Evolutionary conservation across 2,888 invertebrate species (phyloP), one percentile per base, ranked within the genome.

Genomic region (Agonopterix subpropinquella): DNA sequence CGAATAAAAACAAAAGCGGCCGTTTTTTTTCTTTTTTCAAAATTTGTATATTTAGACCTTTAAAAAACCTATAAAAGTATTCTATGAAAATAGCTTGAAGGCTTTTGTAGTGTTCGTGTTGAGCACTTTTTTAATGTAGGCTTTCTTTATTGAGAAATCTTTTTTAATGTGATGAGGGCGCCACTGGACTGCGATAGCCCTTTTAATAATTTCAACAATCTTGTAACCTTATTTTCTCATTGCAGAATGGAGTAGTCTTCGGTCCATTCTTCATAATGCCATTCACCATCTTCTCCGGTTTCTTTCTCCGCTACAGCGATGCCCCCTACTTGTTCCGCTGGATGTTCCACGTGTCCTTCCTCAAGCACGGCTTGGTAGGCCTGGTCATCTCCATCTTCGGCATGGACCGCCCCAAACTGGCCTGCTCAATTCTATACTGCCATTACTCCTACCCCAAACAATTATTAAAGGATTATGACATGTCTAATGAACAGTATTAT

Each of bases 281-380:
- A 0, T 96, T 97, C 70, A 91, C 95, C 18, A 90, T 96, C 61
- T 98, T 98, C 85, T 96, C 96, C 49, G 98, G 98, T 5, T 98
- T 97, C 83, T 98, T 98, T 74, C 92, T 98, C 1, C 94, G 93
- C 65, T 90, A 95, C 62, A 91, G 91, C 61, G 96, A 97, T 62
- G 94, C 96, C 1, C 96, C 96, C 8, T 77, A 81, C 0, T 92
- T 92, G 64, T 84, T 96, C 56, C 92, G 92, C 44, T 98, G 97
- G 96, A 63, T 98, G 36, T 96, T 97, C 65, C 94, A 97, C 70
- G 80, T 93, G 36, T 97, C 97, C 0, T 98, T 96, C 76, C 87
- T 97, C 37, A 96, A 96, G 63, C 97, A 98, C 64, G 95, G 95
- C 1, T 91, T 97, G 47, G 96, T 96, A 59, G 97, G 96, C 4